These are phyloP conservation scores for Rhodeus uyekii DNA, from an alignment of 2,797 vertebrate genomes.

Conservation along the genomic window DNA sequence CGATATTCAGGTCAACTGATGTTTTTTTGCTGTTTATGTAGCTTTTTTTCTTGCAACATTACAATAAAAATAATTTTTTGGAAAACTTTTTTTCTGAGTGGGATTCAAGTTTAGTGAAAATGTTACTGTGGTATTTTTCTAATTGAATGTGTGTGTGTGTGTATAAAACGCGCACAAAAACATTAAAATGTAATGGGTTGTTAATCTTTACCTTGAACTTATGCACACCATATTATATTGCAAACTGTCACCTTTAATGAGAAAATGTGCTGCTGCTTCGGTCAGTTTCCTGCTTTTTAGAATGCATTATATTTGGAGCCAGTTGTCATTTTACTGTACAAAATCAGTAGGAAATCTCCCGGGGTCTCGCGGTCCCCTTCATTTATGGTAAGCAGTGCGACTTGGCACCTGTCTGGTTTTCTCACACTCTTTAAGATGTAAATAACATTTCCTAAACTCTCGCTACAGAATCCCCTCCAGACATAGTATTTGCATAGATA, in stretches of 20 bases:
- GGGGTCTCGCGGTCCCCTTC: not conserved
- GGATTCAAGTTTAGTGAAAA: not conserved
- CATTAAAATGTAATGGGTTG: no score
- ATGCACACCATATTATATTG: not conserved
- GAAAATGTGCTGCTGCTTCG: not conserved
- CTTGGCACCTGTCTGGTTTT: not conserved
- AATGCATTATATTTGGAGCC: not conserved
- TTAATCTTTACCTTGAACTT: not conserved
- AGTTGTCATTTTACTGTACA: not conserved
- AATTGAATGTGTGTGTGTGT: not conserved
- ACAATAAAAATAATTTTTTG: constrained; percentile 72
- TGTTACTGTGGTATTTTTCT: not conserved
- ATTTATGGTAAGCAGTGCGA: not conserved
- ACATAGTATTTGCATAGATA: constrained; percentile 52
- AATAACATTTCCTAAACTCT: constrained; percentile 37
- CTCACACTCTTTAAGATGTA: not conserved
- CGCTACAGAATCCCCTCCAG: constrained; percentile 13
- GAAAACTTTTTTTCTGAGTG: constrained; percentile 15
- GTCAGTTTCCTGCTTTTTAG: not conserved
- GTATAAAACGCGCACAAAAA: no score
- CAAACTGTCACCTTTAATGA: not conserved
- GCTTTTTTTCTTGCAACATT: constrained; percentile 56
- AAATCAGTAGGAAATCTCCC: not conserved
- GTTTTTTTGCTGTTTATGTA: constrained; percentile 68
- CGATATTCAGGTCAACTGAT: constrained; percentile 65